Conservation (phyloP, 2,888 invertebrate genomes). For the Lasioglossum villosulum region DNA sequence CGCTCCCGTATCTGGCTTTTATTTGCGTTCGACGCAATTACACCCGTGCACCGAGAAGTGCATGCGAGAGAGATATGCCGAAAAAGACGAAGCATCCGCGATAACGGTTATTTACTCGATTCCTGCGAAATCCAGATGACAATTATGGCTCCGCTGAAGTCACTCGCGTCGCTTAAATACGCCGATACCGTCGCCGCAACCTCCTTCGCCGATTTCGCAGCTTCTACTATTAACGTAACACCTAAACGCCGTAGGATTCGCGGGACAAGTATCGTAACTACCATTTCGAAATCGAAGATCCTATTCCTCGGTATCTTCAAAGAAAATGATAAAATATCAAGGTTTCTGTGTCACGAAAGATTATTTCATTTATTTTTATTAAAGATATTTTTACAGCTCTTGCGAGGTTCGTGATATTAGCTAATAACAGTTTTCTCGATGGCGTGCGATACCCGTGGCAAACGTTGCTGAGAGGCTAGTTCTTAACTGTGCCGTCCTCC, state of each 20-base stretch:
- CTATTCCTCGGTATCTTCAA: background rate
- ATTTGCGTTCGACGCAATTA: conserved; percentile 33
- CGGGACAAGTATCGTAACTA: background rate
- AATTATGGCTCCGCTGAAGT: background rate
- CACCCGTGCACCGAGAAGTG: conserved; percentile 13
- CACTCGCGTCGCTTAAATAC: background rate
- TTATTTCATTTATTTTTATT: background rate
- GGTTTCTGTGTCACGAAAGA: background rate
- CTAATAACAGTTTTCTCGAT: background rate
- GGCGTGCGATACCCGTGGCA: background rate
- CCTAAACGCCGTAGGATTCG: background rate
- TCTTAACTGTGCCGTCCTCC: background rate
- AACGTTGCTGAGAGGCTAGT: background rate
- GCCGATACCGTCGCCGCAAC: background rate
- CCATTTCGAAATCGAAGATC: background rate
- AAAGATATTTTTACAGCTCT: background rate
- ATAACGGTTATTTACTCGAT: conserved; percentile 42
- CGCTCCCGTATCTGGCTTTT: conserved; percentile 21
- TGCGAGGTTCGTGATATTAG: background rate
- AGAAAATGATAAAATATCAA: background rate
- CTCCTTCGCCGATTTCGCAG: background rate
- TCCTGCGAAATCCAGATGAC: conserved; percentile 11
- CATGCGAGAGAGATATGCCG: conserved; percentile 27
- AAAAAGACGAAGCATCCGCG: conserved; percentile 10
- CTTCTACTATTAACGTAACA: background rate